Conservation (phyloP, 1,140 invertebrate species). For the Drosophila mojavensis region DNA sequence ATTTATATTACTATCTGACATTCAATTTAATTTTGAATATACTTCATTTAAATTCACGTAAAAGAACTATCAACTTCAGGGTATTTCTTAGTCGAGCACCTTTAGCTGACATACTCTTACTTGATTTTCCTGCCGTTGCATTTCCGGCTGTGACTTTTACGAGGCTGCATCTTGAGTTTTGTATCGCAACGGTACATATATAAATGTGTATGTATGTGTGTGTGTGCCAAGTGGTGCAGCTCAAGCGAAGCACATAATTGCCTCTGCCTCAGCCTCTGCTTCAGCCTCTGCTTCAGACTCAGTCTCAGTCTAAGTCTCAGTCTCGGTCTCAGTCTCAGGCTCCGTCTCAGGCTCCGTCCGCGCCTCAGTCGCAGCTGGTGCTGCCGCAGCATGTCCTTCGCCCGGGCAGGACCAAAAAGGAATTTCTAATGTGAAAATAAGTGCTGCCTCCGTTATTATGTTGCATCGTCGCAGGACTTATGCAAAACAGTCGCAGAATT, state of each 20-base stretch:
- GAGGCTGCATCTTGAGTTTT: constrained; percentile 64
- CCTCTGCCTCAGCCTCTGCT: constrained; percentile 56
- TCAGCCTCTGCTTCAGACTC: constrained; percentile 1
- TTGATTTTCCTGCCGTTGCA: constrained; percentile 43
- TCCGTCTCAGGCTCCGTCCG: not conserved
- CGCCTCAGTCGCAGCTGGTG: constrained; percentile 9
- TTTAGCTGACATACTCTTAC: not conserved
- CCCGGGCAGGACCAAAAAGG: constrained; percentile 53
- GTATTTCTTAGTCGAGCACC: not conserved
- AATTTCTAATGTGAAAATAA: constrained; percentile 81
- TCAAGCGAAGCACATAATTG: constrained; percentile 82
- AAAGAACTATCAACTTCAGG: not conserved
- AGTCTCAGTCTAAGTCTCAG: constrained; percentile 30
- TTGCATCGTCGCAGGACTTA: constrained; percentile 77
- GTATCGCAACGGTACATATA: constrained; percentile 13
- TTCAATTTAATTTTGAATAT: no score
- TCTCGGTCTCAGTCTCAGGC: not conserved
- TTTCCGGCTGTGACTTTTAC: constrained; percentile 75
- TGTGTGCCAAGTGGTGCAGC: constrained; percentile 49
- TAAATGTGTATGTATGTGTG: constrained; percentile 25
- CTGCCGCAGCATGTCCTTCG: constrained; percentile 14
- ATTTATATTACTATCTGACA: no score
- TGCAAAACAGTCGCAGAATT: constrained; percentile 82
- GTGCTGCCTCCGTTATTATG: constrained; percentile 73
- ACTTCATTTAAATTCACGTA: no score